Base-by-base conservation (phyloP, 2,797 vertebrate genomes). In the Gallinago nigripennis region DNA sequence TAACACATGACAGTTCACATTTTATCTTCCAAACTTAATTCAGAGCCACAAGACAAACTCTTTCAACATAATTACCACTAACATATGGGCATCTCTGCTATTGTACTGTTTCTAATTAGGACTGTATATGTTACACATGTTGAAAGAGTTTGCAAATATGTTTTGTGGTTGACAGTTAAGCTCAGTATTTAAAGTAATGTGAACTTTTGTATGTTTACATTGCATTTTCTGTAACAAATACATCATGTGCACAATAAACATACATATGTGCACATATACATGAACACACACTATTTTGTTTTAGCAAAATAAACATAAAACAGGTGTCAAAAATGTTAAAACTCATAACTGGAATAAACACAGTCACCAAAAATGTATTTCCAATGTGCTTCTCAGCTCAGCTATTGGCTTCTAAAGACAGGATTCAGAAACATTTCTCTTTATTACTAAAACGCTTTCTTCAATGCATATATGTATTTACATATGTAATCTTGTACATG, bases 151-250 rank as follows among this genome's bases (percentile, higher is more conserved):
- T 92, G 94, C 89, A 91, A 86, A 90, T 75, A 93, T 91, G 92
- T 95, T 94, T 86, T 92, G 94, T 88, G 95, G 95, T 90, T 96
- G 91, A 90, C 85, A 92, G 92, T 84, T 86, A 91, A 91, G 90
- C 90, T 95, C 91, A 27, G 81, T 79, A 82, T 93, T 96, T 96
- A 45, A 95, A 94, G 93, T 68, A 93, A 95, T 65, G 60, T 75
- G 87, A 97, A 81, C 91, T 91, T 91, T 91, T 58, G 73, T 83
- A 39, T 93, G 90, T 94, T 96, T 94, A 91, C 82, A 77, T 76
- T 82, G 31, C 56, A 31, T 90, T 95, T 94, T 63, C 66, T 64
- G 28, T 88, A 96, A 94, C 80, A 73, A 93, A 88, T 45, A 57
- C 91, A 81, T 41, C 43, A 45, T 79, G 85, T 84, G 93, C 68